Conservation (phyloP, 2,888 invertebrate species). For the Ectropis crepuscularia region DNA sequence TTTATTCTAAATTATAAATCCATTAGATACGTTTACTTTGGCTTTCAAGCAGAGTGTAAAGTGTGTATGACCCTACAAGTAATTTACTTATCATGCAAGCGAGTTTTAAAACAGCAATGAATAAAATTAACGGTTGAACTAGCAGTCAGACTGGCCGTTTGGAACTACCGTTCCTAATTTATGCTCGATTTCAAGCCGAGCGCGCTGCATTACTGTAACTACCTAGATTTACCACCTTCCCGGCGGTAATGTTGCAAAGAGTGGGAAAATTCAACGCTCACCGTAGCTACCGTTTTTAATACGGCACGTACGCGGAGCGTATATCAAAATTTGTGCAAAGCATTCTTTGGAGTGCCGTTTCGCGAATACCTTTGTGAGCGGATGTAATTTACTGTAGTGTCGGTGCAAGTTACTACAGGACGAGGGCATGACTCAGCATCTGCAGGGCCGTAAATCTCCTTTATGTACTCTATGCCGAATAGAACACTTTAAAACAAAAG, state of each 20-base stretch:
- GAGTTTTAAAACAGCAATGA: constrained; percentile 40
- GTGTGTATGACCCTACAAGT: no score
- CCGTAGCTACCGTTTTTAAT: constrained; percentile 41
- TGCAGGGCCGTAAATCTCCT: constrained; percentile 22
- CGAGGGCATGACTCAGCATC: constrained; percentile 34
- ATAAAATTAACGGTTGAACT: constrained; percentile 44
- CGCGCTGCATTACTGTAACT: constrained; percentile 29
- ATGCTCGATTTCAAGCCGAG: constrained; percentile 35
- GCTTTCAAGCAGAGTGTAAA: no score
- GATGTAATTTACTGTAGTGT: constrained; percentile 51
- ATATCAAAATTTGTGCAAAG: constrained; percentile 52
- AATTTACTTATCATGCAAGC: constrained; percentile 20
- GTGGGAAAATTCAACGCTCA: constrained; percentile 40
- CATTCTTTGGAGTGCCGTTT: constrained; percentile 49
- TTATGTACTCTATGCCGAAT: neutral
- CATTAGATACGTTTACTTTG: no score
- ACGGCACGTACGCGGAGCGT: constrained; percentile 41
- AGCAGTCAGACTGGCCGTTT: constrained; percentile 39
- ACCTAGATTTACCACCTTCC: constrained; percentile 34
- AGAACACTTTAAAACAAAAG: neutral
- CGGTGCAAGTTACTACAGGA: constrained; percentile 34
- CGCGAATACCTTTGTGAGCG: constrained; percentile 46
- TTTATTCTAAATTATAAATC: no score
- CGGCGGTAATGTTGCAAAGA: constrained; percentile 39
- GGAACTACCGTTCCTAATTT: constrained; percentile 42